Percentiles rank a stretch among this genome's conserved stretches.
Evolutionary conservation across 2,113 vertebrate species (phyloP).

Genomic region (Eubucco bourcierii): DNA sequence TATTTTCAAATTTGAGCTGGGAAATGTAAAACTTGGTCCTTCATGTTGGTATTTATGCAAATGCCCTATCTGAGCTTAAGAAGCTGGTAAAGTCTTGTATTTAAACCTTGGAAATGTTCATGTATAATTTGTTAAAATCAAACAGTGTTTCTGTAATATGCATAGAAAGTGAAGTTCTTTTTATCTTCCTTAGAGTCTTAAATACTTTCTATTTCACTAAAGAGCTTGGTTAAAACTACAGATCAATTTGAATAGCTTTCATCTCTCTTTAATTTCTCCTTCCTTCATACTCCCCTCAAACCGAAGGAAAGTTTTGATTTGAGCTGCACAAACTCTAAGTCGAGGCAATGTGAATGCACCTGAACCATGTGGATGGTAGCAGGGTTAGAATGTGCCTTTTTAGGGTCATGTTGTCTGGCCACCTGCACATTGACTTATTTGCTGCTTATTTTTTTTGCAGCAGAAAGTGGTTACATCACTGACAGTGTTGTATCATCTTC

Average conservation of each 20-base stretch:
- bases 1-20: background rate
- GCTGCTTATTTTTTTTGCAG: background rate
- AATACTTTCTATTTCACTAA: background rate
- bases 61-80: background rate
- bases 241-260: background rate
- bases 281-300: background rate
- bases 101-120: background rate
- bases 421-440: background rate
- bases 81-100: background rate
- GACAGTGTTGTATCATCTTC: background rate
- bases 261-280: background rate
- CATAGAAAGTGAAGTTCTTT: background rate
- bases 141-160: background rate
- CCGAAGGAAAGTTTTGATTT: background rate
- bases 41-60: background rate
- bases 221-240: background rate
- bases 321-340: background rate
- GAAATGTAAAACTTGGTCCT: background rate
- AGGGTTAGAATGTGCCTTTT: background rate
- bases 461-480: background rate
- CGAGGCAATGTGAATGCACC: background rate
- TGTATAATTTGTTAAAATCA: background rate
- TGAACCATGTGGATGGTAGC: accelerated
- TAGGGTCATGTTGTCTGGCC: background rate
- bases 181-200: background rate